Evolutionary conservation across 2,888 invertebrate species (phyloP).

Genomic region (Anthrax anthrax): DNA sequence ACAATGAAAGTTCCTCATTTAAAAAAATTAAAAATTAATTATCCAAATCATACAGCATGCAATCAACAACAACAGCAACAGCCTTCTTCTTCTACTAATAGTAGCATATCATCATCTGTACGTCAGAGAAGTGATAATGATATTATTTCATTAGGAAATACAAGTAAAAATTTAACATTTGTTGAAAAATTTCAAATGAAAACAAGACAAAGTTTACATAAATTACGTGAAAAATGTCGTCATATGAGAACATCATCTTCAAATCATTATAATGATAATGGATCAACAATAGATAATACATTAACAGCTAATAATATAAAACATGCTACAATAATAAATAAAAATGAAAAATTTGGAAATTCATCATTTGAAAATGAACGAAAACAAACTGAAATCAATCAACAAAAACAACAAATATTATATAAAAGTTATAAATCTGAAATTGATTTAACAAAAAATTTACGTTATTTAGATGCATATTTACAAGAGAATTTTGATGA

Average conservation of each 20-base stretch:
- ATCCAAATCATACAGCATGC: conserved; percentile 28
- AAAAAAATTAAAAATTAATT: conserved; percentile 28
- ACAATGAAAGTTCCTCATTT: conserved; percentile 19
- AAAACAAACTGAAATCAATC: conserved; percentile 1
- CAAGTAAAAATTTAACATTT: conserved; percentile 17
- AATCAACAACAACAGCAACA: conserved; percentile 12
- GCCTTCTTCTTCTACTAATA: conserved; percentile 4
- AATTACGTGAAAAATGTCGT: conserved; percentile 30
- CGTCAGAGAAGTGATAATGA: too few species aligned
- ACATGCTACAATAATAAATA: conserved; percentile 1
- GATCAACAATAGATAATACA: too few species aligned
- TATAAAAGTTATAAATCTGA: conserved; percentile 35
- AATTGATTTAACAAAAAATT: conserved; percentile 31
- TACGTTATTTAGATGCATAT: conserved; percentile 32
- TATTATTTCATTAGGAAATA: too few species aligned
- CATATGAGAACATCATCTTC: conserved; percentile 20
- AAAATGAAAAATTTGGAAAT: background rate
- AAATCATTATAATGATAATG: conserved; percentile 3
- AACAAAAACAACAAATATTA: conserved; percentile 17
- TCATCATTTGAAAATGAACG: background rate
- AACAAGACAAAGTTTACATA: conserved; percentile 28
- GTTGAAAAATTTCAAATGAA: conserved; percentile 31
- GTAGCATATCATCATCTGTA: background rate
- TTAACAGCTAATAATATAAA: too few species aligned
- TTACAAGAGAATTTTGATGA: conserved; percentile 33